Conservation (phyloP, 2,888 invertebrate species). For the Pachymerium ferrugineum region DNA sequence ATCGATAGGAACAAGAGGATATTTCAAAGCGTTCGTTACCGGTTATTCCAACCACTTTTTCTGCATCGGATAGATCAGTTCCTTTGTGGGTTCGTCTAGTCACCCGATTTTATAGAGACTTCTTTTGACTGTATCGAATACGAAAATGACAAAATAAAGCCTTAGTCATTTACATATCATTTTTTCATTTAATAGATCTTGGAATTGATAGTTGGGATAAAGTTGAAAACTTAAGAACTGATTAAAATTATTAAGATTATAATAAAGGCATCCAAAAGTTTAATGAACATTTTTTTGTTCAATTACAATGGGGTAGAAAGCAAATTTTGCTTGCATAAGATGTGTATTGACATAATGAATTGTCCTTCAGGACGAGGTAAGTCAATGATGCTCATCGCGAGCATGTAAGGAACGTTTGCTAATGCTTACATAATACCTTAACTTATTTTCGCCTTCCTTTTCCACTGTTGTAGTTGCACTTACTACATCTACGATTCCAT, state of each 20-base stretch:
- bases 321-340: too few species aligned
- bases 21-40: slow-evolving; percentile 57
- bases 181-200: too few species aligned
- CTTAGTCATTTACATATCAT: too few species aligned
- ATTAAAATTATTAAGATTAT: background rate
- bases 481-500: background rate
- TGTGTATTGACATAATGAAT: too few species aligned
- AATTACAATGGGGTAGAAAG: background rate
- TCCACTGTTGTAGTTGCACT: background rate
- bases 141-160: too few species aligned
- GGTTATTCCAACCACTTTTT: slow-evolving; percentile 52
- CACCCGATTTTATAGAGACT: slow-evolving; percentile 67
- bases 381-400: background rate
- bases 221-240: background rate
- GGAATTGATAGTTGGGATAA: too few species aligned
- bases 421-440: background rate
- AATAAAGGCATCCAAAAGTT: background rate
- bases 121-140: slow-evolving; percentile 55
- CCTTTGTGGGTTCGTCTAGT: slow-evolving; percentile 75
- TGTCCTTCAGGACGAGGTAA: too few species aligned
- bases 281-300: background rate
- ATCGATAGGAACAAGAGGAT: slow-evolving; percentile 62
- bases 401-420: background rate
- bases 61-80: slow-evolving; percentile 61
- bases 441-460: background rate